Conservation (phyloP, 2,888 invertebrate species). For the Hypercompe scribonia region DNA sequence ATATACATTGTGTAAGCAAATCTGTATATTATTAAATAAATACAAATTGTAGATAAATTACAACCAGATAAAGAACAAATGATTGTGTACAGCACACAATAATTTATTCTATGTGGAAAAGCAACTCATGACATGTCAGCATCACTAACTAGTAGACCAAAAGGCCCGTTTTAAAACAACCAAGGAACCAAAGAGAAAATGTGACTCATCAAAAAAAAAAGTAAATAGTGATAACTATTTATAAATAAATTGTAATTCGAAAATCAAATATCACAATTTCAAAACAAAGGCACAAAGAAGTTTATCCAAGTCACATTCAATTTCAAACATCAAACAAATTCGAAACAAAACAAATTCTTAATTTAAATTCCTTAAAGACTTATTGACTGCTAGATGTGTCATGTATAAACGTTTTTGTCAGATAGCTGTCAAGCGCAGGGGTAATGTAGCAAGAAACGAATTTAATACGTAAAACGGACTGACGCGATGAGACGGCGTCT, state of each 20-base stretch:
- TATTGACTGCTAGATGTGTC: conserved; percentile 32
- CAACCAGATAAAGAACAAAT: too few relatives aligned
- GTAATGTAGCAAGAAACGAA: conserved; percentile 71
- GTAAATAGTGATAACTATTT: background rate
- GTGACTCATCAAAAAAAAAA: background rate
- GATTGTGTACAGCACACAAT: too few relatives aligned
- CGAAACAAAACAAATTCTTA: conserved; percentile 32
- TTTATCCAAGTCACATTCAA: conserved; percentile 18
- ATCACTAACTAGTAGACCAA: too few relatives aligned
- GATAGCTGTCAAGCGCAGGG: conserved; percentile 39
- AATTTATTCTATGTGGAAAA: too few relatives aligned
- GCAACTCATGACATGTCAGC: too few relatives aligned
- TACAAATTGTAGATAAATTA: too few relatives aligned
- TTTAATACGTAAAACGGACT: conserved; percentile 59
- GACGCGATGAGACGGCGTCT: conserved; percentile 56
- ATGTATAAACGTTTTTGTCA: conserved; percentile 35
- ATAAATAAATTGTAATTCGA: conserved; percentile 2
- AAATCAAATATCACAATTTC: conserved; percentile 1
- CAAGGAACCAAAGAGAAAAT: background rate
- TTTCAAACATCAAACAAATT: conserved; percentile 22
- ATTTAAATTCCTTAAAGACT: conserved; percentile 36
- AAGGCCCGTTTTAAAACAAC: too few relatives aligned
- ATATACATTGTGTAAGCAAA: too few relatives aligned
- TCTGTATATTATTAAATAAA: too few relatives aligned
- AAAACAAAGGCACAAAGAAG: conserved; percentile 16